These are phyloP conservation scores for Trachelus tabidus DNA, from an alignment of 2,888 invertebrate species.

Conservation along the genomic window DNA sequence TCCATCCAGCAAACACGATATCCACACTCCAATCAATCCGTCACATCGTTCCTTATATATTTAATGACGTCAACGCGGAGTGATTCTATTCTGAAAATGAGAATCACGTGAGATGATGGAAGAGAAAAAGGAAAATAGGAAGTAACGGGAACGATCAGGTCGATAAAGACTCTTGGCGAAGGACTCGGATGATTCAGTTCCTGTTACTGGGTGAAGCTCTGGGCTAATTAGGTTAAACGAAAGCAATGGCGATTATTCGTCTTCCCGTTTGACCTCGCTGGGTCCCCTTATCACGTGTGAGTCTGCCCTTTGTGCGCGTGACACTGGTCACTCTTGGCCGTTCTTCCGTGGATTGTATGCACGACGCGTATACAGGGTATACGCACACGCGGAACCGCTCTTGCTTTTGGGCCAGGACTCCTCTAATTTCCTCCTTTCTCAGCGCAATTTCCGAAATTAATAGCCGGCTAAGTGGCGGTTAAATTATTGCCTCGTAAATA, in stretches of 20 bases:
- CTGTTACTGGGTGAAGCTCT: neutral
- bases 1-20: constrained; percentile 59
- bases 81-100: neutral
- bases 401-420: constrained; percentile 24
- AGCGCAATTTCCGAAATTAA: constrained; percentile 65
- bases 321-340: neutral
- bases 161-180: neutral
- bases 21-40: constrained; percentile 59
- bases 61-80: neutral
- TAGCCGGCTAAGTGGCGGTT: constrained; percentile 66
- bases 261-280: neutral
- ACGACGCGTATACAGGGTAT: neutral
- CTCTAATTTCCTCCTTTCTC: constrained; percentile 58
- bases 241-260: neutral
- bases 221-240: neutral
- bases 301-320: neutral
- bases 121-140: neutral
- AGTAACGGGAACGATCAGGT: constrained; percentile 25
- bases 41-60: constrained; percentile 39
- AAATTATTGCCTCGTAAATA: constrained; percentile 67
- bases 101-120: neutral
- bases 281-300: neutral
- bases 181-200: neutral
- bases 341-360: neutral
- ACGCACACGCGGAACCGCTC: neutral